Conservation (phyloP, 1,140 invertebrate genomes). For the Scaptodrosophila lebanonensis region DNA sequence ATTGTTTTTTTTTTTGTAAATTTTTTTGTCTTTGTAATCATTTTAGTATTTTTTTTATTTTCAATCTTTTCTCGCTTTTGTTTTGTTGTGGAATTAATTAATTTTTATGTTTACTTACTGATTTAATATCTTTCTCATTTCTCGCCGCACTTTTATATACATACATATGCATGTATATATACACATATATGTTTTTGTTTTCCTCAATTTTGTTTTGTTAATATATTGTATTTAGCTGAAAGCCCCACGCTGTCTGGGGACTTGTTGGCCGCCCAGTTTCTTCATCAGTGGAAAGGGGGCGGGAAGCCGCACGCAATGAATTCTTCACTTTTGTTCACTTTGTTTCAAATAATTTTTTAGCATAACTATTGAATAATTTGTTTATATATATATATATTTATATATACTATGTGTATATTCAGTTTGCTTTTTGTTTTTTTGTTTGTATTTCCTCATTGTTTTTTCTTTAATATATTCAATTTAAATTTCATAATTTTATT, state of each 20-base stretch:
- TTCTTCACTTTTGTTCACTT: constrained; percentile 7
- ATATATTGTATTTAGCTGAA: too few relatives aligned
- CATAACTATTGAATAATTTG: constrained; percentile 64
- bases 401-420: constrained; percentile 27
- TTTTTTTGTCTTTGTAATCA: constrained; percentile 33
- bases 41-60: constrained; percentile 43
- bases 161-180: background rate
- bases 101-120: constrained; percentile 35
- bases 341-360: constrained; percentile 61
- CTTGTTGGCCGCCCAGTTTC: too few relatives aligned
- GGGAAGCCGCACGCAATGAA: background rate
- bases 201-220: too few relatives aligned
- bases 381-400: constrained; percentile 36
- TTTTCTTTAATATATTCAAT: constrained; percentile 31
- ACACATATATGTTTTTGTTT: constrained; percentile 7
- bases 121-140: constrained; percentile 38
- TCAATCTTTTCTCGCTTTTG: constrained; percentile 29
- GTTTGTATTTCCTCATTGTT: constrained; percentile 7
- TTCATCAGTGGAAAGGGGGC: too few relatives aligned
- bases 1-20: constrained; percentile 27
- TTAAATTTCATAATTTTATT: constrained; percentile 42
- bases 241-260: too few relatives aligned
- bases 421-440: constrained; percentile 17
- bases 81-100: constrained; percentile 27
- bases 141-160: constrained; percentile 9